These are phyloP conservation scores for Hirtodrosophila alboralis DNA, from an alignment of 2,888 invertebrate genomes.

Conservation along the genomic window DNA sequence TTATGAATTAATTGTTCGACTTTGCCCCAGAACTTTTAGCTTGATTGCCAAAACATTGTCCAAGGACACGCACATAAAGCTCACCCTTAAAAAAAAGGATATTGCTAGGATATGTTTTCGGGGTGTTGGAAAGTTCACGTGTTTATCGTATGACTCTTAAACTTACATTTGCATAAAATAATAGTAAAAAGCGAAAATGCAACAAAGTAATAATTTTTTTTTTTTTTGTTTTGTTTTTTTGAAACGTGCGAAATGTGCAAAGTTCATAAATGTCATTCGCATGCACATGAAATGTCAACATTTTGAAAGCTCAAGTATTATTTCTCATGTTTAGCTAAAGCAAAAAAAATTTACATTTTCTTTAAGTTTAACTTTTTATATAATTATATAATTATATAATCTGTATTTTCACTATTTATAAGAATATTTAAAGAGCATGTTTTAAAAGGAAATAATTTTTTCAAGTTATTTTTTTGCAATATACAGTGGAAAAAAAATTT, in stretches of 20 bases:
- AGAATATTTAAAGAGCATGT: too few species aligned
- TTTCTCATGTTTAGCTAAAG: neutral
- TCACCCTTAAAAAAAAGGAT: constrained; percentile 16
- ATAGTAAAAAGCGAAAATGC: constrained; percentile 1
- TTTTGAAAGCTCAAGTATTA: neutral
- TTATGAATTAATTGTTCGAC: constrained; percentile 34
- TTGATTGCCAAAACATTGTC: neutral
- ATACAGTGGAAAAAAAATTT: too few species aligned
- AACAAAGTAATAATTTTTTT: constrained; percentile 14
- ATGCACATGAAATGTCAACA: constrained; percentile 17
- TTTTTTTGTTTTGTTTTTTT: constrained; percentile 3
- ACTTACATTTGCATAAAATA: constrained; percentile 45
- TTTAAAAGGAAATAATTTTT: too few species aligned
- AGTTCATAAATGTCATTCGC: constrained; percentile 11
- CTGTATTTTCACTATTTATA: too few species aligned
- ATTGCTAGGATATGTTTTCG: neutral
- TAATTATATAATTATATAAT: too few species aligned
- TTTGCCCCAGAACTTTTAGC: constrained; percentile 12
- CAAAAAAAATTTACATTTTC: too few species aligned
- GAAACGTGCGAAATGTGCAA: constrained; percentile 18
- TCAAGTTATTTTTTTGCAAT: too few species aligned
- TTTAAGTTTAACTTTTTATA: neutral
- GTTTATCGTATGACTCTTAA: constrained; percentile 28
- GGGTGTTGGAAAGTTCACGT: constrained; percentile 11
- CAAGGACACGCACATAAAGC: constrained; percentile 31